These are phyloP conservation scores for Trichogramma pretiosum DNA, from an alignment of 1,140 invertebrate genomes.

Conservation along the genomic window DNA sequence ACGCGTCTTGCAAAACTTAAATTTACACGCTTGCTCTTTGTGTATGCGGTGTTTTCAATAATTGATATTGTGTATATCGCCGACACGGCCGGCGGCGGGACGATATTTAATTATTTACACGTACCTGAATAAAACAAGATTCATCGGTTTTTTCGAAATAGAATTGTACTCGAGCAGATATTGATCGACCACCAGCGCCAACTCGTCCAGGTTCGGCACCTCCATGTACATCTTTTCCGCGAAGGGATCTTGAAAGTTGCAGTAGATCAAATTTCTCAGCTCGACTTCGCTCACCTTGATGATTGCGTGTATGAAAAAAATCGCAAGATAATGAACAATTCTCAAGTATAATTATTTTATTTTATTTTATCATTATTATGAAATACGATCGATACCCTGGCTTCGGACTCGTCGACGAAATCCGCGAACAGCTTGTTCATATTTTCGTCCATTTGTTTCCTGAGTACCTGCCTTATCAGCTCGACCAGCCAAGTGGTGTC, in stretches of 20 bases:
- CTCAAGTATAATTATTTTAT: conserved; percentile 2
- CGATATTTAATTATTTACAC: neutral
- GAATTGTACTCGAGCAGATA: conserved; percentile 91
- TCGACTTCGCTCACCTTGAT: conserved; percentile 69
- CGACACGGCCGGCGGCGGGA: neutral
- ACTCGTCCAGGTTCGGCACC: conserved; percentile 70
- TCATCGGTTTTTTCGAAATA: conserved; percentile 95
- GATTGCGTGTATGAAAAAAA: no score
- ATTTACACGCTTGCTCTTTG: neutral
- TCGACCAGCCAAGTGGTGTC: conserved; percentile 75
- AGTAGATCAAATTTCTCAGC: conserved; percentile 82
- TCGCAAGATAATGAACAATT: neutral
- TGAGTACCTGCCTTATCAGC: conserved; percentile 52
- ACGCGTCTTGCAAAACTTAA: neutral
- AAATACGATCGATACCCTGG: neutral
- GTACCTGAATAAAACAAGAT: conserved; percentile 84
- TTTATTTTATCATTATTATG: neutral
- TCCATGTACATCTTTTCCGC: conserved; percentile 83
- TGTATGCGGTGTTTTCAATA: neutral
- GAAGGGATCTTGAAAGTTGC: conserved; percentile 90
- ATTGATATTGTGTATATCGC: neutral
- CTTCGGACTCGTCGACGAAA: conserved; percentile 26
- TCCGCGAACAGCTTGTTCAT: conserved; percentile 43
- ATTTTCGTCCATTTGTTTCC: conserved; percentile 43
- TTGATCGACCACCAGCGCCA: conserved; percentile 71